Conservation (phyloP, 2,888 invertebrate species). For the Pristionchus fissidentatus region DNA sequence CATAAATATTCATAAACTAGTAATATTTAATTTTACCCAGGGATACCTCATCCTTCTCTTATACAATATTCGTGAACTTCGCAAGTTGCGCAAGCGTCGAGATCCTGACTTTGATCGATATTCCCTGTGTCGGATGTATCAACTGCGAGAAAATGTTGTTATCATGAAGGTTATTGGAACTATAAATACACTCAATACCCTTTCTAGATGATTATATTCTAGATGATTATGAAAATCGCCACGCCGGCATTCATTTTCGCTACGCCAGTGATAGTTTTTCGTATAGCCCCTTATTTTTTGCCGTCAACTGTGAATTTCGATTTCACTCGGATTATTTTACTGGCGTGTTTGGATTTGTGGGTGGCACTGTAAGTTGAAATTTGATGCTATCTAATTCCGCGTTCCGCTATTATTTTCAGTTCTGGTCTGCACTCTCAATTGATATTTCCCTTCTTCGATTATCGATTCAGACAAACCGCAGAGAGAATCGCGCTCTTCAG, state of each 20-base stretch:
- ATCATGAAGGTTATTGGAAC: background rate
- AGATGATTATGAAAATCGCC: background rate
- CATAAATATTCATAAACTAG: no score
- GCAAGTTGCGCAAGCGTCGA: background rate
- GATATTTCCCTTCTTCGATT: background rate
- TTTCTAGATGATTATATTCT: background rate
- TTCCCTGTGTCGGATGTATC: background rate
- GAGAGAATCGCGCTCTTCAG: background rate
- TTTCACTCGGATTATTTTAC: background rate
- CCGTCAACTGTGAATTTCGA: background rate
- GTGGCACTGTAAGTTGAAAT: background rate
- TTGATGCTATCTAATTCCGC: no score
- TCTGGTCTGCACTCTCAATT: background rate
- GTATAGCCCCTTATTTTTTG: background rate
- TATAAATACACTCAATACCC: background rate
- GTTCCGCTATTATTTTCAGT: background rate
- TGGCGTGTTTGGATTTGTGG: background rate
- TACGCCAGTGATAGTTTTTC: background rate
- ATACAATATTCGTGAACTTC: background rate
- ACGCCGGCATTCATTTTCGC: background rate
- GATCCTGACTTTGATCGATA: background rate
- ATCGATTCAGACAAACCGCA: background rate
- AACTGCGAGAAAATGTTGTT: background rate
- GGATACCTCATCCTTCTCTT: background rate
- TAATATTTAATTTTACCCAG: no score